Conservation (phyloP, 2,888 invertebrate species). For the Conomelus anceps region DNA sequence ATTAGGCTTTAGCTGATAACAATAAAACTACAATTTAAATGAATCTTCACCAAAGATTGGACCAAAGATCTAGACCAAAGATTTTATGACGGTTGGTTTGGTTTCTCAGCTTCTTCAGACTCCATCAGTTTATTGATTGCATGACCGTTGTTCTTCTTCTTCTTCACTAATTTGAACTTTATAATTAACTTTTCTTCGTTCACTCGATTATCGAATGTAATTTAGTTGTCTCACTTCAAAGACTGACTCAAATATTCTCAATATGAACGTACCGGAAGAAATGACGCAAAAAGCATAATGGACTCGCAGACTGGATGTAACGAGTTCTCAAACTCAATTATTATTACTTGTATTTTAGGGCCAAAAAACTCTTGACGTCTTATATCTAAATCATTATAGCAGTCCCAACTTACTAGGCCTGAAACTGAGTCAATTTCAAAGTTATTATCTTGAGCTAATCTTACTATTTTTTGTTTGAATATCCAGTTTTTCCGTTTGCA, state of each 20-base stretch:
- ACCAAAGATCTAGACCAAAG: neutral
- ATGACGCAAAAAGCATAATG: neutral
- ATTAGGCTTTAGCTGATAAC: no score
- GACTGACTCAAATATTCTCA: no score
- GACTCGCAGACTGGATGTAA: neutral
- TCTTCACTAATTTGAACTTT: no score
- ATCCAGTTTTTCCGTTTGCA: no score
- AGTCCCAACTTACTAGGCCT: neutral
- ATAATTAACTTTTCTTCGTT: neutral
- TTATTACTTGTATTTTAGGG: no score
- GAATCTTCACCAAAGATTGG: no score
- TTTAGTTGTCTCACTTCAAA: neutral
- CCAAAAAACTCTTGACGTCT: neutral
- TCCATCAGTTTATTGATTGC: neutral
- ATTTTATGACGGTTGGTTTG: neutral
- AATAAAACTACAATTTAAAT: no score
- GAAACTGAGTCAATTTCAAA: no score
- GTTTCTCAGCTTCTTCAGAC: neutral
- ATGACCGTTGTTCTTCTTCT: neutral
- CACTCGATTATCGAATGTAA: neutral
- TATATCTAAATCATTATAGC: neutral
- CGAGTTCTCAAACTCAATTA: neutral
- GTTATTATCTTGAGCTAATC: no score
- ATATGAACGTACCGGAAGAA: no score
- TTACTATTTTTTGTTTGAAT: no score